A percentile compares a stretch with the other conserved stretches of the same genome.
Conservation (phyloP, 2,888 invertebrate species). For the Brachylomia viminalis region DNA sequence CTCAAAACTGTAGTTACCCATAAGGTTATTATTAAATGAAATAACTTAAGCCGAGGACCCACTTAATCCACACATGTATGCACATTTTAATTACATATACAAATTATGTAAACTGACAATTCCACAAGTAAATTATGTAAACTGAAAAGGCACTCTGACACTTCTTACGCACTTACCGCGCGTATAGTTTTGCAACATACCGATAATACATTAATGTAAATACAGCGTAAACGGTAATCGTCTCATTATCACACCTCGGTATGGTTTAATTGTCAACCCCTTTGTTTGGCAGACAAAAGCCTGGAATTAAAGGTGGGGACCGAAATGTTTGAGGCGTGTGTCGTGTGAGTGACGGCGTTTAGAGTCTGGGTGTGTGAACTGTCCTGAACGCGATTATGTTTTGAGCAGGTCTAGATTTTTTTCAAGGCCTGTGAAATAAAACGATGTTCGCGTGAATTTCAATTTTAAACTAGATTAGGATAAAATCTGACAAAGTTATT, state of each 20-base stretch:
- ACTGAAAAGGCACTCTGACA: slow-evolving; percentile 23
- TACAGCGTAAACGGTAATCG: slow-evolving; percentile 62
- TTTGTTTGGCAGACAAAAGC: slow-evolving; percentile 74
- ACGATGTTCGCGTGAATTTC: not conserved
- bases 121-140: slow-evolving; percentile 12
- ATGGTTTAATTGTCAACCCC: slow-evolving; percentile 73
- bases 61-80: not conserved
- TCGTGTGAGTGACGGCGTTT: slow-evolving; percentile 35
- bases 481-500: not conserved
- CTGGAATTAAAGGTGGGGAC: slow-evolving; percentile 54
- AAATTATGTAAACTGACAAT: slow-evolving; percentile 6
- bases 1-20: not conserved
- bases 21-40: not conserved
- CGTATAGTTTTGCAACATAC: slow-evolving; percentile 40
- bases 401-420: not conserved
- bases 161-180: slow-evolving; percentile 19
- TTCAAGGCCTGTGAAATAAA: not conserved
- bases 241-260: slow-evolving; percentile 73
- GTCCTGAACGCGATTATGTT: slow-evolving; percentile 25
- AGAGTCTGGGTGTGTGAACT: slow-evolving; percentile 21
- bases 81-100: slow-evolving; percentile 12
- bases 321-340: slow-evolving; percentile 63
- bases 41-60: not conserved
- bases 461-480: not conserved
- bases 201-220: slow-evolving; percentile 56